Conservation (phyloP, 2,797 vertebrate genomes). For the Nannoperca australis region DNA sequence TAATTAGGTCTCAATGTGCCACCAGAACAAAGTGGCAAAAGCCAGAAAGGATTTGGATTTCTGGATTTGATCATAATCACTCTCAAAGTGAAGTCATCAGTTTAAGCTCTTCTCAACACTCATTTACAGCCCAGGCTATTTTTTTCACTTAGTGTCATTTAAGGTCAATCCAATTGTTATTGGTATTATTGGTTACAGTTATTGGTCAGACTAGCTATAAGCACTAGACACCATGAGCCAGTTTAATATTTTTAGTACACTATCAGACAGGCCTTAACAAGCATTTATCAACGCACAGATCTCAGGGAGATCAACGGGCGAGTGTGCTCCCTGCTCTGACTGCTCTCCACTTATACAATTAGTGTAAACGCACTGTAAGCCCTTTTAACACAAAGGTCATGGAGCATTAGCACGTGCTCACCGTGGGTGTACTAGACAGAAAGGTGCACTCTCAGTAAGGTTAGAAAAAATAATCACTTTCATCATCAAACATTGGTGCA, state of each 20-base stretch:
- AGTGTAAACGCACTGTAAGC: constrained; percentile 63
- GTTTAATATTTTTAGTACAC: background rate
- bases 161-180: background rate
- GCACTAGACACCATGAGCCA: background rate
- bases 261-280: constrained; percentile 10
- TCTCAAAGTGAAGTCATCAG: background rate
- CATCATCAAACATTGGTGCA: background rate
- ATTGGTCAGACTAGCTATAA: background rate
- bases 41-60: background rate
- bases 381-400: constrained; percentile 44
- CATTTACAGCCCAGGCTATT: background rate
- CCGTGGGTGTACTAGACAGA: constrained; percentile 10
- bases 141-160: background rate
- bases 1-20: background rate
- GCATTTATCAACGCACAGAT: constrained; percentile 31
- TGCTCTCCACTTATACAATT: constrained; percentile 65
- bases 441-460: background rate
- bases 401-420: constrained; percentile 26
- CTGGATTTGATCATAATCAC: background rate
- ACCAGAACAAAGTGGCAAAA: background rate
- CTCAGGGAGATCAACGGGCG: constrained; percentile 13
- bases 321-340: constrained; percentile 37
- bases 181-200: background rate
- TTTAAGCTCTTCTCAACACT: background rate
- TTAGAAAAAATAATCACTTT: constrained; percentile 8